Conservation (phyloP, 2,888 invertebrate species). For the Cartodere bifasciata region DNA sequence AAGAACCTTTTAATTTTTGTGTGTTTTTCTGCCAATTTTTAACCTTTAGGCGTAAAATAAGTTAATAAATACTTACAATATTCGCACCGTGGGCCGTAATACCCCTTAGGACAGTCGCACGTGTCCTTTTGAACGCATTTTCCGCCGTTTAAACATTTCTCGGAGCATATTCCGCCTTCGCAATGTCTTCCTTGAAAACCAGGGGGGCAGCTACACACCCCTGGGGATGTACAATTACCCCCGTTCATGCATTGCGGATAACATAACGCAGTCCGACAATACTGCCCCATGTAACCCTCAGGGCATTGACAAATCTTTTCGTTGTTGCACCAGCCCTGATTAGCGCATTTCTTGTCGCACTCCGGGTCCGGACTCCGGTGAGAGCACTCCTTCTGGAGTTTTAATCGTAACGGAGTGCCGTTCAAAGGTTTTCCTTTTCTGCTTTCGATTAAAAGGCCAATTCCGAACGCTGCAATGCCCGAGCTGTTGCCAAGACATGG, state of each 20-base stretch:
- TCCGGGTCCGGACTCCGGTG: constrained; percentile 89
- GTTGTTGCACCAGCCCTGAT: constrained; percentile 73
- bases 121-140: constrained; percentile 91
- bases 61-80: constrained; percentile 62
- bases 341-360: constrained; percentile 76
- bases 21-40: too few species aligned
- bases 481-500: constrained; percentile 81
- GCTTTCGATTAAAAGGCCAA: constrained; percentile 73
- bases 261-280: constrained; percentile 79
- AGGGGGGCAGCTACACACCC: constrained; percentile 75
- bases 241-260: constrained; percentile 90
- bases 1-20: too few species aligned
- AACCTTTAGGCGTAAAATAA: too few species aligned
- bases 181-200: constrained; percentile 85
- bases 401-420: constrained; percentile 77
- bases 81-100: constrained; percentile 81
- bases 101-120: constrained; percentile 84
- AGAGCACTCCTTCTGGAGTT: constrained; percentile 86
- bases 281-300: constrained; percentile 82
- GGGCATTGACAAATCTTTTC: constrained; percentile 79
- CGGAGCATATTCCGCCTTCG: constrained; percentile 84
- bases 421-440: constrained; percentile 66
- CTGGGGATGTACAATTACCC: constrained; percentile 82
- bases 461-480: constrained; percentile 76
- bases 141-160: constrained; percentile 87